Percentiles rank a stretch among this genome's conserved stretches.
phyloP scores from a whole-genome alignment of 2,888 invertebrate species.

The Tiliacea aurago region DNA sequence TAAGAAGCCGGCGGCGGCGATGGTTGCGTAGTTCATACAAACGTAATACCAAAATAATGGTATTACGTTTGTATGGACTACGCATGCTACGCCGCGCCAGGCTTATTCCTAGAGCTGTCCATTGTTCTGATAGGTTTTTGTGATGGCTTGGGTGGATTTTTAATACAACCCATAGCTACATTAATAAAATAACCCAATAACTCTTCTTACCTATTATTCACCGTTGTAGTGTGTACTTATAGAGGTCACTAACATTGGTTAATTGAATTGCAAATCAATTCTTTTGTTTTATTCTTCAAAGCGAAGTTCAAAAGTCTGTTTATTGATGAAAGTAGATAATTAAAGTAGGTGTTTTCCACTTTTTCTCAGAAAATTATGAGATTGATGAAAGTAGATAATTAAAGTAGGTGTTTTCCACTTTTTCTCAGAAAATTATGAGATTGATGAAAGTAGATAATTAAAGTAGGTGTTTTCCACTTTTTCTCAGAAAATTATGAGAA shows the following conservation, averaged over 20 bases:
- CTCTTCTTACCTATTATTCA: background rate
- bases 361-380: background rate
- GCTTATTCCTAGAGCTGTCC: background rate
- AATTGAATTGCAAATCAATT: slow-evolving; percentile 43
- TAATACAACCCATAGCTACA: background rate
- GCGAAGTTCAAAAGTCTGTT: background rate
- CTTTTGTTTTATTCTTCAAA: slow-evolving; percentile 39
- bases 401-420: slow-evolving; percentile 5
- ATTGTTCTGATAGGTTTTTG: background rate
- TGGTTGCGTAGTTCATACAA: no score
- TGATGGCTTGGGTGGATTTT: background rate
- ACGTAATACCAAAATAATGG: no score
- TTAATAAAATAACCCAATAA: background rate
- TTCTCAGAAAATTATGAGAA: background rate
- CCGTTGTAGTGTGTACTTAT: no score
- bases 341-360: background rate
- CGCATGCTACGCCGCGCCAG: no score
- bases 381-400: no score
- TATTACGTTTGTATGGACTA: no score
- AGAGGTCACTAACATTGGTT: slow-evolving; percentile 19
- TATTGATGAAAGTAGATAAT: background rate
- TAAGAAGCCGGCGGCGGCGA: no score
- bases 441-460: background rate
- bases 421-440: background rate
- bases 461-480: background rate